These are phyloP conservation scores for Oryzias dopingdopingensis DNA, from an alignment of 2,797 vertebrate genomes.

Conservation along the genomic window DNA sequence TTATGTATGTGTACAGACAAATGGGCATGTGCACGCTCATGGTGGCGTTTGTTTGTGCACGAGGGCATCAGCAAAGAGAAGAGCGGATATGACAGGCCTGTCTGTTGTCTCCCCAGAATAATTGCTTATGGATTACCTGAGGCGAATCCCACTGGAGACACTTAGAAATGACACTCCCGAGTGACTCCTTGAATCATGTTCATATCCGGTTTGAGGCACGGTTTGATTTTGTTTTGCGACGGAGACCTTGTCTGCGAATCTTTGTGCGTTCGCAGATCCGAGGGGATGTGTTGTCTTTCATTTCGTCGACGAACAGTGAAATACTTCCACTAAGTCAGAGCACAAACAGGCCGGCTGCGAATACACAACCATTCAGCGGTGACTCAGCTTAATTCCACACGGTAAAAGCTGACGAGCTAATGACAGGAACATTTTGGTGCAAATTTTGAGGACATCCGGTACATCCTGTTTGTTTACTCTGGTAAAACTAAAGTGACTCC, in stretches of 20 bases:
- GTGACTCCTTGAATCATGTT: slow-evolving; percentile 67
- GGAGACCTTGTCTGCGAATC: slow-evolving; percentile 1
- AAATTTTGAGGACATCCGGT: slow-evolving; percentile 15
- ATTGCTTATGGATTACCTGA: slow-evolving; percentile 72
- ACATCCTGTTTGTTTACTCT: slow-evolving; percentile 1
- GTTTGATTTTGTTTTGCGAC: slow-evolving; percentile 41
- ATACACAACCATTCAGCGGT: slow-evolving; percentile 13
- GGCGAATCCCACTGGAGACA: slow-evolving; percentile 58
- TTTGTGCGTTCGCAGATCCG: slow-evolving; percentile 36
- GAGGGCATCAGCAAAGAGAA: slow-evolving; percentile 54
- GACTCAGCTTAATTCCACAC: slow-evolving; percentile 28
- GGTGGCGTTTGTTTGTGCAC: slow-evolving; percentile 44
- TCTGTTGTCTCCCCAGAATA: slow-evolving; percentile 64
- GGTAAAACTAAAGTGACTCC: not conserved
- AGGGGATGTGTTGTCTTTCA: slow-evolving; percentile 46
- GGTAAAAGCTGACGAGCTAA: slow-evolving; percentile 18
- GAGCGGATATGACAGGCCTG: slow-evolving; percentile 65
- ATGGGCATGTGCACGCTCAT: not conserved
- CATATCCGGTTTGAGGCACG: slow-evolving; percentile 61
- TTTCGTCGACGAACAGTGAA: slow-evolving; percentile 35
- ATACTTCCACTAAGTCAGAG: slow-evolving; percentile 33
- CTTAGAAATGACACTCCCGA: slow-evolving; percentile 67
- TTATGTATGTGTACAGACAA: slow-evolving; percentile 11
- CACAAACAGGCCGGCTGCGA: slow-evolving; percentile 4
- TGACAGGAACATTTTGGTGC: slow-evolving; percentile 18